Conservation (phyloP, 2,888 invertebrate species). For the Cyclophora punctaria region DNA sequence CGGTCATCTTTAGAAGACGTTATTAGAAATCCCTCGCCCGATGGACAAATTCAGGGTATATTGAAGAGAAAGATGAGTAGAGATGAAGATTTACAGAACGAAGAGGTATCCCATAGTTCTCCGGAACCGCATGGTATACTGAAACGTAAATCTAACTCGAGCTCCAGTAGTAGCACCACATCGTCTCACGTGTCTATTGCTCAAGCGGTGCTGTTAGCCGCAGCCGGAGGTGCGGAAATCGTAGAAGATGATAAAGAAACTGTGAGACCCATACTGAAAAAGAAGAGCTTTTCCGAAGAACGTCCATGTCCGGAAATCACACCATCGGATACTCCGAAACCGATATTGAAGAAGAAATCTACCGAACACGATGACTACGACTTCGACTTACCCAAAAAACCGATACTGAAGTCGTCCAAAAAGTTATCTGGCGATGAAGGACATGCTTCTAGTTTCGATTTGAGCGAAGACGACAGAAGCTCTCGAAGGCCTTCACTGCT, state of each 20-base stretch:
- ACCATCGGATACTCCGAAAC: slow-evolving; percentile 75
- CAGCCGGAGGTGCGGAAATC: slow-evolving; percentile 76
- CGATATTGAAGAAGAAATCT: slow-evolving; percentile 91
- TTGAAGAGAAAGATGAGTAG: slow-evolving; percentile 81
- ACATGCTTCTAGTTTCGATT: slow-evolving; percentile 70
- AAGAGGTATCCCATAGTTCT: slow-evolving; percentile 77
- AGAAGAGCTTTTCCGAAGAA: slow-evolving; percentile 85
- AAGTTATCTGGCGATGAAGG: slow-evolving; percentile 79
- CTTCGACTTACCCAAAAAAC: slow-evolving; percentile 81
- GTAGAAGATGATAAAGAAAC: slow-evolving; percentile 74
- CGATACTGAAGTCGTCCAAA: slow-evolving; percentile 84
- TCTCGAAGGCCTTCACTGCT: slow-evolving; percentile 74
- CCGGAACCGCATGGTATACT: slow-evolving; percentile 86
- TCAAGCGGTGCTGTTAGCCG: slow-evolving; percentile 79
- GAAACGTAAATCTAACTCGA: slow-evolving; percentile 84
- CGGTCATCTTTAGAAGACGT: slow-evolving; percentile 83
- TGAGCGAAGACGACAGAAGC: slow-evolving; percentile 72
- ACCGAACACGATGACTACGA: slow-evolving; percentile 84
- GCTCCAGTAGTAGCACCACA: slow-evolving; percentile 78
- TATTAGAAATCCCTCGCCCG: slow-evolving; percentile 77
- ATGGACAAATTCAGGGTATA: slow-evolving; percentile 79
- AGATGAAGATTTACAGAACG: slow-evolving; percentile 78
- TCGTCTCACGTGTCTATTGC: slow-evolving; percentile 81
- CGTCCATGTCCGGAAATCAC: slow-evolving; percentile 69
- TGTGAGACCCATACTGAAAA: slow-evolving; percentile 87